A percentile compares a stretch with the other conserved stretches of the same genome.
Conservation (phyloP, 2,888 invertebrate species). For the Thereva unica region DNA sequence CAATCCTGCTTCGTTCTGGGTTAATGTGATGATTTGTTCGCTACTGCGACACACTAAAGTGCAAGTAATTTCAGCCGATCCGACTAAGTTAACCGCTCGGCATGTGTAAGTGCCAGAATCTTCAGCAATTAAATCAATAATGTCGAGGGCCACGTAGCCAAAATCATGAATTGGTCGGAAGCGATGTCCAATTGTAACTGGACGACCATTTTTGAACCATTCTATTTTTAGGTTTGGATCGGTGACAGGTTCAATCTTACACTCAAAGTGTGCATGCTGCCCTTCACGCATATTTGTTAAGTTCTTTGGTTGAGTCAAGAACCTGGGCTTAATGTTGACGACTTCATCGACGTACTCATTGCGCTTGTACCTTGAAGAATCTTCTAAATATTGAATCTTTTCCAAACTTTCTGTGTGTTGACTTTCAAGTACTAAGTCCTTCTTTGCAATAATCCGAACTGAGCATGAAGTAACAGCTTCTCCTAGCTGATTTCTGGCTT, state of each 20-base stretch:
- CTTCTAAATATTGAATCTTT: slow-evolving; percentile 90
- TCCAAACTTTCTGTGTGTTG: slow-evolving; percentile 90
- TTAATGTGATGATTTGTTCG: slow-evolving; percentile 79
- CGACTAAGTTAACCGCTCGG: slow-evolving; percentile 86
- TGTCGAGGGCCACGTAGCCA: slow-evolving; percentile 96
- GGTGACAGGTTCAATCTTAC: slow-evolving; percentile 94
- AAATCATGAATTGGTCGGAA: slow-evolving; percentile 98
- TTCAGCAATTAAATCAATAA: slow-evolving; percentile 93
- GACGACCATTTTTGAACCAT: slow-evolving; percentile 95
- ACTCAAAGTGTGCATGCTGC: slow-evolving; percentile 95
- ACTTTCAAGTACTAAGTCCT: slow-evolving; percentile 83
- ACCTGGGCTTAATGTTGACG: slow-evolving; percentile 80
- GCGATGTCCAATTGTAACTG: slow-evolving; percentile 90
- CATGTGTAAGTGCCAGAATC: slow-evolving; percentile 94
- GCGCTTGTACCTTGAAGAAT: slow-evolving; percentile 81
- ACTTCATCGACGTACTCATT: slow-evolving; percentile 81
- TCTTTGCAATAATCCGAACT: slow-evolving; percentile 84
- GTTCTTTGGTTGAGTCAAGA: slow-evolving; percentile 85
- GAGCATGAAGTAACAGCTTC: slow-evolving; percentile 93
- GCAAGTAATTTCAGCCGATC: slow-evolving; percentile 83
- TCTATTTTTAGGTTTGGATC: slow-evolving; percentile 96
- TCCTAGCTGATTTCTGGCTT: slow-evolving; percentile 91
- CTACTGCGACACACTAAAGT: slow-evolving; percentile 73
- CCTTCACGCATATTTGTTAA: slow-evolving; percentile 85
- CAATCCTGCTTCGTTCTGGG: slow-evolving; percentile 85